Conservation (phyloP, 2,888 invertebrate species). For the Drosophila longiperda region DNA sequence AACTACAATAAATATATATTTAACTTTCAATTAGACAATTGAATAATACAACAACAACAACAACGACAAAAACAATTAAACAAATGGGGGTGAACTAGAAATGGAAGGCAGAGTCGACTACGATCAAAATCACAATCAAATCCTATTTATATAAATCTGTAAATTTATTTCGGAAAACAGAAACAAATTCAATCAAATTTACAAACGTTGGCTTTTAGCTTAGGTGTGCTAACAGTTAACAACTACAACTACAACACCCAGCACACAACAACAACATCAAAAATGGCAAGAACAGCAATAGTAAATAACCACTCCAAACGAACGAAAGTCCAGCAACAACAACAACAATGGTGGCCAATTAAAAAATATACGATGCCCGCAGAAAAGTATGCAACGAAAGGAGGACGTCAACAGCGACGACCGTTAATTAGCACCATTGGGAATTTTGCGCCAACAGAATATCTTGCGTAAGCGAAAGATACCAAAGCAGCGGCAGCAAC, state of each 20-base stretch:
- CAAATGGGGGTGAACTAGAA: not conserved
- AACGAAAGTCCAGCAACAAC: constrained; percentile 24
- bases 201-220: constrained; percentile 50
- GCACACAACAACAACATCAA: not conserved
- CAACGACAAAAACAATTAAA: constrained; percentile 1
- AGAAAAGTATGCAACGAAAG: constrained; percentile 62
- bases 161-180: constrained; percentile 13
- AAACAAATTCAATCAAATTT: constrained; percentile 61
- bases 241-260: not conserved
- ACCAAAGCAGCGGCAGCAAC: constrained; percentile 15
- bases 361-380: constrained; percentile 72
- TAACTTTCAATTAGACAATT: constrained; percentile 80
- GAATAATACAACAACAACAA: constrained; percentile 19
- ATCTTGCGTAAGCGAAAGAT: constrained; percentile 39
- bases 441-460: constrained; percentile 76
- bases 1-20: constrained; percentile 67
- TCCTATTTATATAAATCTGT: not conserved
- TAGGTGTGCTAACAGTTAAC: constrained; percentile 36
- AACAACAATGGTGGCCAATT: constrained; percentile 59
- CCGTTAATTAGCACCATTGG: constrained; percentile 85
- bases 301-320: constrained; percentile 6
- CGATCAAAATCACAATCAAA: not conserved
- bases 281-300: constrained; percentile 28
- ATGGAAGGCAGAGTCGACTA: not conserved
- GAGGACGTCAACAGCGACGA: constrained; percentile 57